Evolutionary conservation across 2,113 vertebrate genomes (phyloP), one percentile per base, ranked within the genome.

Genomic region (Ceyx melanurus): DNA sequence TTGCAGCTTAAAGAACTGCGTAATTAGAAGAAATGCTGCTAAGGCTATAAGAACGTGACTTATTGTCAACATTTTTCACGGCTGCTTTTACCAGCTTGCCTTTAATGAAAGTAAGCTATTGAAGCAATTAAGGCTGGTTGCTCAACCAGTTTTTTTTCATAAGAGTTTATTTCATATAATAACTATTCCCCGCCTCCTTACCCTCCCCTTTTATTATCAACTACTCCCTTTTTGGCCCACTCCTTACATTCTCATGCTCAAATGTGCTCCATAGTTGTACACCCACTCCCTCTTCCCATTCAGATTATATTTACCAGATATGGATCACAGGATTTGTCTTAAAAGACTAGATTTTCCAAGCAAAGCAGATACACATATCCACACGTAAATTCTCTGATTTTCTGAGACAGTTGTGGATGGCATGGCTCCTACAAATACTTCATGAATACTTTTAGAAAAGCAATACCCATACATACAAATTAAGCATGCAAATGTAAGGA

Each of bases 1-100:
- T 61, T 93, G 94, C 62, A 97, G 74, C 78, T 96, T 96, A 2
- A 96, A 37, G 90, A 96, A 97, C 78, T 93, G 87, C 1, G 1
- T 16, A 64, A 91, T 42, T 9, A 96, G 54, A 72, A 96, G 82
- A 90, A 95, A 81, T 23, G 77, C 56, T 70, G 66, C 62, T 29
- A 89, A 18, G 1, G 56, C 89, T 81, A 74, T 31, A 29, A 97
- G 60, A 82, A 54, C 7, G 35, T 96, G 73, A 92, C 79, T 81
- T 86, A 96, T 20, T 51, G 68, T 66, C 81, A 95, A 29, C 96
- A 96, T 96, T 88, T 90, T 90, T 74, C 68, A 42, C 0, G 0
- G 29, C 68, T 75, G 76, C 43, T 85, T 93, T 90, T 82, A 86
- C 31, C 25, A 66, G 60, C 60, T 80, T 60, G 31, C 64, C 75